A percentile compares a stretch with the other conserved stretches of the same genome.
Conservation (phyloP, 2,888 invertebrate species). For the Odontothrips loti region DNA sequence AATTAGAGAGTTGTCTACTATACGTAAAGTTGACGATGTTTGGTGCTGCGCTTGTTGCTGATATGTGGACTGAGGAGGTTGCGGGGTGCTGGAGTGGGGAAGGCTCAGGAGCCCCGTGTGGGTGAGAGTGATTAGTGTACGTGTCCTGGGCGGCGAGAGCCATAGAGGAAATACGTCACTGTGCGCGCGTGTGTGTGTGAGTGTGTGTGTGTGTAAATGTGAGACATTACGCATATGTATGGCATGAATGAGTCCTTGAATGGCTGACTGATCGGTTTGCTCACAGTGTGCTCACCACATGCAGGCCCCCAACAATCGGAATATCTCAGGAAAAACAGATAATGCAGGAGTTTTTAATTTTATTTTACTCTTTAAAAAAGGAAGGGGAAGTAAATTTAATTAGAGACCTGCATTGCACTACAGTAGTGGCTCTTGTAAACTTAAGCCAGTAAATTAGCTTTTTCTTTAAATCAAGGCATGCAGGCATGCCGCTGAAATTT, state of each 20-base stretch:
- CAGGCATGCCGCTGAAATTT: background rate
- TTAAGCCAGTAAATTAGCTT: background rate
- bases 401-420: conserved; percentile 4
- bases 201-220: background rate
- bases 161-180: too few relatives aligned
- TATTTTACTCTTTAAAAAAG: background rate
- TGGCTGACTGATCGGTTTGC: background rate
- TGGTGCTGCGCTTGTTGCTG: conserved; percentile 22
- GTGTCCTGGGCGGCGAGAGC: too few relatives aligned
- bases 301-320: background rate
- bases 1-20: conserved; percentile 22
- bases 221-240: background rate
- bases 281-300: conserved; percentile 7
- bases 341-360: background rate
- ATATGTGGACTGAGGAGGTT: conserved; percentile 18
- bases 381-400: background rate
- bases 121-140: background rate
- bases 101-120: background rate
- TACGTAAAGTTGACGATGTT: conserved; percentile 26
- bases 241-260: background rate
- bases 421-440: background rate
- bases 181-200: too few relatives aligned
- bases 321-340: conserved; percentile 1
- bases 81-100: conserved; percentile 17
- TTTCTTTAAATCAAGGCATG: conserved; percentile 15